Evolutionary conservation across 2,113 vertebrate species (phyloP), one percentile per base, ranked within the genome.

Genomic region (Grammomys dolichurus): DNA sequence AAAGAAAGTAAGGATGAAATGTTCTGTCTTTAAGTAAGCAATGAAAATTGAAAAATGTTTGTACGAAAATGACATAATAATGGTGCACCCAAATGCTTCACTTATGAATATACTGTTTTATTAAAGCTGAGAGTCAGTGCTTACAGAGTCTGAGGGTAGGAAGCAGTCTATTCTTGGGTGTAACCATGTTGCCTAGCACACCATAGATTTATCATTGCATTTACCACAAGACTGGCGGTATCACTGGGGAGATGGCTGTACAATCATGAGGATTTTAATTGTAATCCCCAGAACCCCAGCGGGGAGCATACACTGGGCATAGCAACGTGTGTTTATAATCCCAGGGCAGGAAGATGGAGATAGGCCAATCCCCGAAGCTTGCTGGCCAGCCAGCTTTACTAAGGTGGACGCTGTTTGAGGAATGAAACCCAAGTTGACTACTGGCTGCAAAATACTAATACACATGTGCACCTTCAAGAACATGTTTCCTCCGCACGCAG

Each of bases 1-100:
- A 99, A 96, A 98, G 99, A 98, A 96, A 82, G 99, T 99, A 98
- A 99, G 99, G 76, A 86, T 88, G 26, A 81, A 82, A 65, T 80
- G 88, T 84, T 19, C 36, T 48, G 43, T 85, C 96, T 84, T 33
- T 93, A 81, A 87, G 40, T 87, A 87, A 91, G 51, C 78, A 43
- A 3, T 65, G 20, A n/a, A 5, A 1, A 3, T 75, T 85, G 95
- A 1, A 87, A 95, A 75, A 56, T 73, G 73, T n/a, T n/a, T 89
- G 1, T 89, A 22, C 8, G 60, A 87, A 91, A 94, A 60, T 51
- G 40, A 33, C 24, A 81, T 31, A 54, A 7, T 22, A 65, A n/a
- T 94, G 78, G 36, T 48, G 5, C 40, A 17, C 77, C 17, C 33
- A 91, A 33, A 69, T 56, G 33, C 54, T 43, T 93, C 90, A 77